Evolutionary conservation across 2,797 vertebrate genomes (phyloP).

Genomic region (Mormyrops attenuatus): DNA sequence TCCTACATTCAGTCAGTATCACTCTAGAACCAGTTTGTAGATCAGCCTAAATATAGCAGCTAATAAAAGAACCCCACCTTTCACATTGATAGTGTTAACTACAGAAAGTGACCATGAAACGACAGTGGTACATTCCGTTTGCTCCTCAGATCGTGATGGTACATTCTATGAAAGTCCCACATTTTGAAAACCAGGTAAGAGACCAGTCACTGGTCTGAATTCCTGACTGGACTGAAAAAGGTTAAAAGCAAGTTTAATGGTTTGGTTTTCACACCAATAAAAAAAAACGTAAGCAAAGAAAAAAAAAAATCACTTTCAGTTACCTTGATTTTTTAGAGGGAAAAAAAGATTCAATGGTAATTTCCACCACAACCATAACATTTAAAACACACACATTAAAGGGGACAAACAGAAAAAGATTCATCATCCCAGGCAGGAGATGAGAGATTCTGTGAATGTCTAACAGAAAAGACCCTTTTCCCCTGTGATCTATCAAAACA

Average conservation of each 20-base stretch:
- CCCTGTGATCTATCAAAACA: not conserved
- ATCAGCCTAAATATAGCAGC: constrained; percentile 19
- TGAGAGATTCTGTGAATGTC: not conserved
- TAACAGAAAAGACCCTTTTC: not conserved
- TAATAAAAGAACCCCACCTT: constrained; percentile 30
- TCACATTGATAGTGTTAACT: constrained; percentile 7
- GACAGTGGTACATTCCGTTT: constrained; percentile 41
- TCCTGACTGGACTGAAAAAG: not conserved
- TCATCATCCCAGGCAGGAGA: not conserved
- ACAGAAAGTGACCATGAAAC: constrained; percentile 15
- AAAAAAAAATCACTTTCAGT: not conserved
- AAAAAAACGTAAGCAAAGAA: not conserved
- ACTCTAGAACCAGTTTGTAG: constrained; percentile 25
- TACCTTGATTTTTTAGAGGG: not conserved
- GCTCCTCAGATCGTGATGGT: constrained; percentile 36
- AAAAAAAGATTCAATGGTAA: not conserved
- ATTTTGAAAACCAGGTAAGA: not conserved
- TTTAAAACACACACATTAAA: not conserved
- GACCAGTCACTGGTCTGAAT: not conserved
- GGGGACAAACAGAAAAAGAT: not conserved
- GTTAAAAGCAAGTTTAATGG: not conserved
- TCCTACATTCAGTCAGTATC: constrained; percentile 46
- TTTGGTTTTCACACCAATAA: not conserved
- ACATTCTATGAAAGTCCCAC: constrained; percentile 45
- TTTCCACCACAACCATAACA: constrained; percentile 8